Evolutionary conservation across 2,888 invertebrate species (phyloP).

Genomic region (Lutraria lutraria): DNA sequence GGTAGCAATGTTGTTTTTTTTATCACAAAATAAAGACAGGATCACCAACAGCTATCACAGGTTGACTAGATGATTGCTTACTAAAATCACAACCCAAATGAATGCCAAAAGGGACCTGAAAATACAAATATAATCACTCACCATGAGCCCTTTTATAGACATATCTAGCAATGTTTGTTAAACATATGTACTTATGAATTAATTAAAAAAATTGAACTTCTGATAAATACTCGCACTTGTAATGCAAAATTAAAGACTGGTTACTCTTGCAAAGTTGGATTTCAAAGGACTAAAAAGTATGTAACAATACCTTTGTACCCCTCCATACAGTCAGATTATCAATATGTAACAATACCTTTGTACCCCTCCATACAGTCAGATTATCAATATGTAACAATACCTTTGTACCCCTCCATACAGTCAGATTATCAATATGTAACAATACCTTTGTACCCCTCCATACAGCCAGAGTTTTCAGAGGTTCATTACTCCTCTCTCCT

Average conservation of each 20-base stretch:
- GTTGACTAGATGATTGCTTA: background rate
- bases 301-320: conserved; percentile 78
- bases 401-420: conserved; percentile 80
- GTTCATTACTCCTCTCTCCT: conserved; percentile 89
- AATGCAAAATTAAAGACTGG: no score
- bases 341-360: conserved; percentile 78
- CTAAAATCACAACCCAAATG: conserved; percentile 57
- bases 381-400: conserved; percentile 79
- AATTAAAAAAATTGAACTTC: no score
- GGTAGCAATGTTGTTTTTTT: background rate
- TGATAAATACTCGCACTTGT: no score
- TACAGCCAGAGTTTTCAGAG: conserved; percentile 82
- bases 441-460: conserved; percentile 81
- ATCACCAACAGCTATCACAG: conserved; percentile 55
- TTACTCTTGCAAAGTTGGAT: no score
- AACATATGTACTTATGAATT: no score
- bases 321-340: conserved; percentile 80
- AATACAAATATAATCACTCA: background rate
- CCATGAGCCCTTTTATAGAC: background rate
- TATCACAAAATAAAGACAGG: conserved; percentile 41
- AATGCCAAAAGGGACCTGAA: conserved; percentile 75
- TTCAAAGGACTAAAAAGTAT: background rate
- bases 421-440: conserved; percentile 23
- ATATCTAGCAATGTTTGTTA: no score
- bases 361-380: conserved; percentile 79